A percentile compares a stretch with the other conserved stretches of the same genome.
phyloP scores from a whole-genome alignment of 2,797 vertebrate genomes.

The Poeciliopsis infans region DNA sequence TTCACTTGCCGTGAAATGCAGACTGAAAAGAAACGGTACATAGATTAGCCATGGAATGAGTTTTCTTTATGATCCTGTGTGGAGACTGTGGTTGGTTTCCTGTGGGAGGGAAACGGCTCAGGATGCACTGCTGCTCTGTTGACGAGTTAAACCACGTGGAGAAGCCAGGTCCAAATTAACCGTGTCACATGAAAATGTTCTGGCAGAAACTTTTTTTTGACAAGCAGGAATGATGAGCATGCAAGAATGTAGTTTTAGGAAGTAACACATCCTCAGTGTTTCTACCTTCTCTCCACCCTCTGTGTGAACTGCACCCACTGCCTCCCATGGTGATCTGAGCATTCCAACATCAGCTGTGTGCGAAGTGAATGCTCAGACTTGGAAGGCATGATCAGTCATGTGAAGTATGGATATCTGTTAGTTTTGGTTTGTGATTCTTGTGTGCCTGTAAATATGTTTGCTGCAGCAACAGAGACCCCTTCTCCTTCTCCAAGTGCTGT shows the following conservation, averaged over 20 bases:
- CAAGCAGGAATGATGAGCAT: conserved; percentile 59
- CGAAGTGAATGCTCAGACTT: conserved; percentile 11
- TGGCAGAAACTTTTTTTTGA: conserved; percentile 7
- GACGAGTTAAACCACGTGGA: background rate
- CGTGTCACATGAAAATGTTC: conserved; percentile 2
- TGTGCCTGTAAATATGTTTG: background rate
- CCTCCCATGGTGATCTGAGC: background rate
- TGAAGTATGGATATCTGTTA: background rate
- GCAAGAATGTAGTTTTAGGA: conserved; percentile 68
- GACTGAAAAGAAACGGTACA: background rate
- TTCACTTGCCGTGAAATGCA: background rate
- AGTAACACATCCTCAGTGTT: conserved; percentile 58
- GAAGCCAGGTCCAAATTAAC: conserved; percentile 6
- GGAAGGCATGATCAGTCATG: conserved; percentile 34
- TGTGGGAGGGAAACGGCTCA: background rate
- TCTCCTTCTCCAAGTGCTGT: background rate
- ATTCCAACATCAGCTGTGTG: background rate
- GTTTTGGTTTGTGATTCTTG: conserved; percentile 2
- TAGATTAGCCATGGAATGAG: background rate
- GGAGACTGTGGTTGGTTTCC: background rate
- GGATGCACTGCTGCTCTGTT: background rate
- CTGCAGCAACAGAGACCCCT: background rate
- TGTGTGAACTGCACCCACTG: conserved; percentile 15
- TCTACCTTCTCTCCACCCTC: conserved; percentile 37
- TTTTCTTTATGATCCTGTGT: background rate